Evolutionary conservation across 2,113 vertebrate species (phyloP), one percentile per base, ranked within the genome.

Genomic region (Microtus richardsoni): DNA sequence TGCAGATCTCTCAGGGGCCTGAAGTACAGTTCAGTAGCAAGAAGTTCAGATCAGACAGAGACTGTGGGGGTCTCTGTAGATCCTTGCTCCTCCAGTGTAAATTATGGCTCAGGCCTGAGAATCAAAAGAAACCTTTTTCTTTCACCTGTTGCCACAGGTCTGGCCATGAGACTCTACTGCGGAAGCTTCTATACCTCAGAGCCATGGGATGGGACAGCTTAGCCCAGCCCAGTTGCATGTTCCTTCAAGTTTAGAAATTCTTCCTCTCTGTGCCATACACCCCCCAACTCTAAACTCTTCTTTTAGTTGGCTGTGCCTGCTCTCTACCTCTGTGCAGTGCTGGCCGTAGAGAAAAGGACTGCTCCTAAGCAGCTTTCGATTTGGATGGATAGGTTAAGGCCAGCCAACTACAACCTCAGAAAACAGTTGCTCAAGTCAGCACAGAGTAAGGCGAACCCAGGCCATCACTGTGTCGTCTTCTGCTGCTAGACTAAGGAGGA

Each of bases 401-500:
- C 52, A 74, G 91, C 33, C 87, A 96, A 77, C 92, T 88, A 73
- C 39, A 88, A 88, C 14, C 22, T 62, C 91, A 93, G 41, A 95
- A 92, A 75, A 47, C 77, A 91, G 79, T 52, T 97, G 93, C 95
- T 97, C 78, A 88, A 96, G 92, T 98, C 95, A 98, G 97, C 96
- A 98, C 64, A 93, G 70, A 68, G 60, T 54, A 24, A 87, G 84
- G 60, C 92, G 95, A 97, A 96, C 78, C 90, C 82, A 96, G 82
- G 68, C 95, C 88, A 93, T 94, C 91, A 94, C 58, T 97, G 93
- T 96, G 88, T 93, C 91, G 88, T 93, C 91, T 82, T 96, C 89
- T 62, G 54, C 83, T 47, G 30, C 88, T 60, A 91, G 92, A 88
- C 92, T 75, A 14, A 91, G 75, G 84, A 58, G 24, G 82, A 17